These are phyloP conservation scores for Graptemys geographica DNA, from an alignment of 2,797 vertebrate genomes.

Conservation along the genomic window DNA sequence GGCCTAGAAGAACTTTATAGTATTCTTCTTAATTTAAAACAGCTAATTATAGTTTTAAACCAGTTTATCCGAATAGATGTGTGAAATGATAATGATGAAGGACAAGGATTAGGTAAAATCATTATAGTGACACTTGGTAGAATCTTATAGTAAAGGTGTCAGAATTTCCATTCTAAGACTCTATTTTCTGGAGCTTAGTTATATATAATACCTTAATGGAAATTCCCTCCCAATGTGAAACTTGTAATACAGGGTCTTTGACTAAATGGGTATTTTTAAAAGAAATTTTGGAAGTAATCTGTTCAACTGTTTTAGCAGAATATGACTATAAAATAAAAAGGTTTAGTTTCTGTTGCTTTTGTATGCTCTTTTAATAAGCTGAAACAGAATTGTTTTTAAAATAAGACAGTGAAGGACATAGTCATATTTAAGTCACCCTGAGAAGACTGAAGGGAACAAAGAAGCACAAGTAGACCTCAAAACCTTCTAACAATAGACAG, in stretches of 20 bases:
- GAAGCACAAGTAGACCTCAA: not conserved
- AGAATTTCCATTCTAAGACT: conserved; percentile 13
- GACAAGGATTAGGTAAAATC: not conserved
- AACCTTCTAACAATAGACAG: not conserved
- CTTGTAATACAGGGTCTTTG: not conserved
- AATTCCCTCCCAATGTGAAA: not conserved
- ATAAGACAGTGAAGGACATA: not conserved
- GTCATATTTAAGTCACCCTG: not conserved
- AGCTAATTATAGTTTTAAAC: conserved; percentile 55
- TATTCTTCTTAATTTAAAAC: conserved; percentile 6
- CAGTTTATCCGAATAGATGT: conserved; percentile 4
- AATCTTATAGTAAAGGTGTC: not conserved
- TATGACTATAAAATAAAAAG: conserved; percentile 46
- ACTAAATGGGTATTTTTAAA: not conserved
- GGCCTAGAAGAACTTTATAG: conserved; percentile 1
- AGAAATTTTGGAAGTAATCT: not conserved
- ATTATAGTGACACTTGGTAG: not conserved
- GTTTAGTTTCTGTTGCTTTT: not conserved
- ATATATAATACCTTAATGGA: not conserved
- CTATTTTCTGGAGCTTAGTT: conserved; percentile 9
- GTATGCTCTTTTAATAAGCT: not conserved
- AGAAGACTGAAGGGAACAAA: not conserved
- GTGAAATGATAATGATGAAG: not conserved
- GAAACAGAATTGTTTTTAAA: not conserved
- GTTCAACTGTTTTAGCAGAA: not conserved